These are phyloP conservation scores for Halichoerus grypus DNA, from an alignment of 2,113 vertebrate species.

Conservation along the genomic window DNA sequence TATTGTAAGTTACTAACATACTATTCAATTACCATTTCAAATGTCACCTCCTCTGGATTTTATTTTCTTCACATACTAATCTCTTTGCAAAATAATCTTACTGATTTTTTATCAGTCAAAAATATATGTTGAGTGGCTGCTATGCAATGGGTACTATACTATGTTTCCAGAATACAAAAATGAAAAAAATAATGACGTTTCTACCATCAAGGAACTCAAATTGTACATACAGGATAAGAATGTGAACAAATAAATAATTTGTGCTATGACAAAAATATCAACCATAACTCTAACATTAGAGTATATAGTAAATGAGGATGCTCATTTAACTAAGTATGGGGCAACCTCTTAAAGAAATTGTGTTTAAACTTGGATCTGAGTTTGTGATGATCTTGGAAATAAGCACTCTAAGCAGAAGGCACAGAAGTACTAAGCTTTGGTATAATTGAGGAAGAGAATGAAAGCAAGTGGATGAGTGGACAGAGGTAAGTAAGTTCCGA, in stretches of 20 bases:
- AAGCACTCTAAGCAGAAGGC: not conserved
- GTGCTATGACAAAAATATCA: not conserved
- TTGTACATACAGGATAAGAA: not conserved
- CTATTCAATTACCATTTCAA: not conserved
- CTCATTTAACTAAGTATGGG: not conserved
- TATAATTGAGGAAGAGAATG: not conserved
- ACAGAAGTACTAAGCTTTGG: not conserved
- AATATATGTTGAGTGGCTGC: not conserved
- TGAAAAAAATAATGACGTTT: not conserved
- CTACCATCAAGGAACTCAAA: not conserved
- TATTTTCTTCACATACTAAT: not conserved
- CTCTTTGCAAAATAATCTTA: not conserved
- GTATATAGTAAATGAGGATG: not conserved
- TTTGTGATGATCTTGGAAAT: not conserved
- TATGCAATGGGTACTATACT: not conserved
- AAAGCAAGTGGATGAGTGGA: not conserved
- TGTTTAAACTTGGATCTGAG: not conserved
- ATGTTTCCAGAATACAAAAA: not conserved
- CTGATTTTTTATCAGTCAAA: not conserved
- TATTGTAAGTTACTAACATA: not conserved
- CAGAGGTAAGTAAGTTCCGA: not conserved
- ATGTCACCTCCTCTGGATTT: not conserved
- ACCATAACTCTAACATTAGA: not conserved
- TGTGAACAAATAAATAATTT: not conserved
- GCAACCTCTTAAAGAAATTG: not conserved